A percentile compares a stretch with the other conserved stretches of the same genome.
phyloP scores from a whole-genome alignment of 2,888 invertebrate species.

The Imbricaverruca yamaguchii region DNA sequence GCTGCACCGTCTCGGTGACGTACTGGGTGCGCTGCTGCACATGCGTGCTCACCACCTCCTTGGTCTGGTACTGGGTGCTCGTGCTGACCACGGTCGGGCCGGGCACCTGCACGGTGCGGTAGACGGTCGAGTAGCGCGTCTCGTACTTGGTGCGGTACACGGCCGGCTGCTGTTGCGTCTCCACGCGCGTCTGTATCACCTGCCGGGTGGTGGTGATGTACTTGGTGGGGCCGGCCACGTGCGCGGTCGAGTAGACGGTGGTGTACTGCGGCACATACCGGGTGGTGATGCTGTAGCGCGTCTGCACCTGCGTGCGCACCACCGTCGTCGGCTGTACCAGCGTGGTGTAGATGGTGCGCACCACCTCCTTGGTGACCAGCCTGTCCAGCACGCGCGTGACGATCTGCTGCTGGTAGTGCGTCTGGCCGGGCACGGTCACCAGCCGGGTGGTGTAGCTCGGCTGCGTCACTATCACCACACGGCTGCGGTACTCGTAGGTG shows the following conservation, averaged over 20 bases:
- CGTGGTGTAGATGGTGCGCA: neutral
- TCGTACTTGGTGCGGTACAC: conserved; percentile 1
- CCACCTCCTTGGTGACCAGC: neutral
- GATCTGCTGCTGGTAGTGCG: neutral
- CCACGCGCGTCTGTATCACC: neutral
- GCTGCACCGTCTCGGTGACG: neutral
- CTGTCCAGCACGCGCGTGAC: neutral
- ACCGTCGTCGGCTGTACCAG: conserved; percentile 1
- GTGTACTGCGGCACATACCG: neutral
- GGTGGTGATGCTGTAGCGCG: neutral
- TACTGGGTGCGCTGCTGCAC: neutral
- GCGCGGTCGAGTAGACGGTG: neutral
- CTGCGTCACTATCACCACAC: neutral
- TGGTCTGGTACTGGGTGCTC: neutral
- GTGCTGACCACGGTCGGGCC: neutral
- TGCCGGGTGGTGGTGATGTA: neutral
- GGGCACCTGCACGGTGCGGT: neutral
- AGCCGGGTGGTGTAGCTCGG: neutral
- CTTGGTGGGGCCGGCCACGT: neutral
- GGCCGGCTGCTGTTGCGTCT: neutral
- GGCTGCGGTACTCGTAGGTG: neutral
- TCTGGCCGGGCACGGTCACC: neutral
- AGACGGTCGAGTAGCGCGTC: neutral
- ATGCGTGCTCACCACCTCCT: neutral
- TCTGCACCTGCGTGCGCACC: neutral